phyloP scores from a whole-genome alignment of 1,140 invertebrate genomes.

The Reticulitermes speratus region DNA sequence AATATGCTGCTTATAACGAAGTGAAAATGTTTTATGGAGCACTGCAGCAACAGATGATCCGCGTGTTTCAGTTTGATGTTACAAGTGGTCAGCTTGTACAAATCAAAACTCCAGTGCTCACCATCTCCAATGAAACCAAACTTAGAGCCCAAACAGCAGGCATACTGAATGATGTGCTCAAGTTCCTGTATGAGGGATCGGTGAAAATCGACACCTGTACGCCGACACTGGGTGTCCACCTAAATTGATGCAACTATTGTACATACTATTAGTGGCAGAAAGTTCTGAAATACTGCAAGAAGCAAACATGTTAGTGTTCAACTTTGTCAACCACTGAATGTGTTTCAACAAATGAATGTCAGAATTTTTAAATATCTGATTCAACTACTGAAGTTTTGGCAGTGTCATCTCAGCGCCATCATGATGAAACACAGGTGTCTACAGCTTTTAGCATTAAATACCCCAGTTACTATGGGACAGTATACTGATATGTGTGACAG shows the following conservation, averaged over 20 bases:
- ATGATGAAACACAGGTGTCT: too few species aligned
- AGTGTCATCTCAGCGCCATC: too few species aligned
- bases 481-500: too few species aligned
- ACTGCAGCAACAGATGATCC: neutral
- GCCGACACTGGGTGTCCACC: neutral
- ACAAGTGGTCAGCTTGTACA: neutral
- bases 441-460: too few species aligned
- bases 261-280: too few species aligned
- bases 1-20: neutral
- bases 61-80: neutral
- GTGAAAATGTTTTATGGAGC: neutral
- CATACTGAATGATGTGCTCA: neutral
- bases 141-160: neutral
- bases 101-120: neutral
- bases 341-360: too few species aligned
- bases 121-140: neutral
- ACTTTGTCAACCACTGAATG: too few species aligned
- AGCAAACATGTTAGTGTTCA: too few species aligned
- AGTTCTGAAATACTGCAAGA: too few species aligned
- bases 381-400: too few species aligned
- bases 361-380: too few species aligned
- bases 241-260: neutral
- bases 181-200: neutral
- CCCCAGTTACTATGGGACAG: too few species aligned
- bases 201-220: neutral